These are phyloP conservation scores for Psittacula cyanocephala DNA, from an alignment of 2,113 vertebrate species.

Conservation along the genomic window DNA sequence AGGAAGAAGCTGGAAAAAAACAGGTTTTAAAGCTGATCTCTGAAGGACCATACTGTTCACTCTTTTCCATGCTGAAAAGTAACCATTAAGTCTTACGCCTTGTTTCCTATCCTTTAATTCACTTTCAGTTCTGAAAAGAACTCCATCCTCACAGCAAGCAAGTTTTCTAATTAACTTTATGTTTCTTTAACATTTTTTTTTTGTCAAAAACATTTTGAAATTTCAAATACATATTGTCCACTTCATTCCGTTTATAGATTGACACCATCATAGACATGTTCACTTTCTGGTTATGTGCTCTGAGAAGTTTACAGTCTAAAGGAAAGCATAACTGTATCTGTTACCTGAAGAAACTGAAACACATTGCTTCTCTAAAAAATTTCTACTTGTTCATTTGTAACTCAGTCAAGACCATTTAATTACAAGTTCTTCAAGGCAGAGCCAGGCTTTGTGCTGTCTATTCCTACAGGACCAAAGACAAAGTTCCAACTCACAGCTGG, in stretches of 20 bases:
- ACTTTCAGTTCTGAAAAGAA: background rate
- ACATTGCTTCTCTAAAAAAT: background rate
- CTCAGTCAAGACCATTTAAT: background rate
- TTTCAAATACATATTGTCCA: background rate
- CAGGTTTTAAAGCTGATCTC: background rate
- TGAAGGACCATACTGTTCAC: background rate
- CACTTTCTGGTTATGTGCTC: rapidly evolving
- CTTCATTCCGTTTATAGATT: background rate
- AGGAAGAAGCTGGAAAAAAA: background rate
- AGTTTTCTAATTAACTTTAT: background rate
- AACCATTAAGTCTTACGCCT: background rate
- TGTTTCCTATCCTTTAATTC: background rate
- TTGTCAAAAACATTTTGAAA: background rate
- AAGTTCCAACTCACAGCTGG: background rate
- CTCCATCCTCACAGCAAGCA: background rate
- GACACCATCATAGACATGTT: background rate
- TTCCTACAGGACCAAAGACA: background rate
- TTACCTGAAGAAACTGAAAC: background rate
- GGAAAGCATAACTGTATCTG: background rate
- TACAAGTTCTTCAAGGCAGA: background rate
- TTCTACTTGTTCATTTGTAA: background rate
- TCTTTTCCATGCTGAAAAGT: background rate
- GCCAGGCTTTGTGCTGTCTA: background rate
- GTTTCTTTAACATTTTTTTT: background rate
- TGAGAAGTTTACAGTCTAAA: background rate